Conservation (phyloP, 1,140 invertebrate species). For the Pomphorhynchus laevis region DNA sequence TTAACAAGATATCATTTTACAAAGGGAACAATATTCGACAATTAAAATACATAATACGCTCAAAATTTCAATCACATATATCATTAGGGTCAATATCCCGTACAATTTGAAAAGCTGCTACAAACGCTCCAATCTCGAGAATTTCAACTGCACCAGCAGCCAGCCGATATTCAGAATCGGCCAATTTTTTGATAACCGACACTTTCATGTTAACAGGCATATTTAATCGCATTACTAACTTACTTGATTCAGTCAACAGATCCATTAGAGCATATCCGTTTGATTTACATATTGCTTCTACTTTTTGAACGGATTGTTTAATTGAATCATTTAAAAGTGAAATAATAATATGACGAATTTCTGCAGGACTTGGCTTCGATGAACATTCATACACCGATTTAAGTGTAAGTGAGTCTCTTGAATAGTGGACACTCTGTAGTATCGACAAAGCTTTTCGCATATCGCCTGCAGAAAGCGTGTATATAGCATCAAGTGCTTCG, state of each 20-base stretch:
- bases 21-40: too few relatives aligned
- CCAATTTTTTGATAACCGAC: constrained; percentile 1
- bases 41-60: too few relatives aligned
- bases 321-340: constrained; percentile 58
- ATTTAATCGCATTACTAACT: constrained; percentile 29
- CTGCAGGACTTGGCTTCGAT: constrained; percentile 49
- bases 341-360: constrained; percentile 52
- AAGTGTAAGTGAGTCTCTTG: constrained; percentile 10
- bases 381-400: too few relatives aligned
- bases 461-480: constrained; percentile 63
- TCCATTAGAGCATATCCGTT: constrained; percentile 58
- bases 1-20: too few relatives aligned
- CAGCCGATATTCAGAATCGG: constrained; percentile 25
- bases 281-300: too few relatives aligned
- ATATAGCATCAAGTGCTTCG: constrained; percentile 52
- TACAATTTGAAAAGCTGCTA: constrained; percentile 36
- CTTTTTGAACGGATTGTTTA: too few relatives aligned
- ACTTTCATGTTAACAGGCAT: background rate
- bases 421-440: constrained; percentile 23
- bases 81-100: constrained; percentile 23
- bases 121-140: constrained; percentile 40
- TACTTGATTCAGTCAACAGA: constrained; percentile 49
- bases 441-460: constrained; percentile 89
- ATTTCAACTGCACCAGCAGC: constrained; percentile 38
- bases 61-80: too few relatives aligned